Evolutionary conservation across 2,888 invertebrate genomes (phyloP).

Genomic region (Mellilla xanthometata): DNA sequence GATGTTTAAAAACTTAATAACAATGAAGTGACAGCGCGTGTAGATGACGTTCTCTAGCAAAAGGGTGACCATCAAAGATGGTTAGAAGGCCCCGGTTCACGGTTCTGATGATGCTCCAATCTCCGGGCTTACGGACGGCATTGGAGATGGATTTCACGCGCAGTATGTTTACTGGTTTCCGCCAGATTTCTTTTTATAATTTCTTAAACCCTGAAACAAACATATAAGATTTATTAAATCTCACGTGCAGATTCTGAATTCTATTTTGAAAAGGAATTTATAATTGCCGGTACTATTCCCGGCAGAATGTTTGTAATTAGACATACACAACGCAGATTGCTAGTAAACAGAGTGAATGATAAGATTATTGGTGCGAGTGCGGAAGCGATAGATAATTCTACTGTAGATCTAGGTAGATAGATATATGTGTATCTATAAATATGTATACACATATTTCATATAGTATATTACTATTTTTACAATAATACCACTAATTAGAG

Average conservation of each 20-base stretch:
- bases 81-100: constrained; percentile 52
- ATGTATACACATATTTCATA: no score
- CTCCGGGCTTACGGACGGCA: constrained; percentile 55
- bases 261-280: constrained; percentile 16
- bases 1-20: constrained; percentile 79
- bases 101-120: constrained; percentile 52
- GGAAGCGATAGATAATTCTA: not conserved
- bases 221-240: not conserved
- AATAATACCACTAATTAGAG: no score
- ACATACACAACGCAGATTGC: constrained; percentile 2
- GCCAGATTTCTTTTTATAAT: constrained; percentile 49
- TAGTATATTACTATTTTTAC: no score
- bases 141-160: constrained; percentile 50
- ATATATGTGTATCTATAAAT: no score
- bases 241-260: constrained; percentile 11
- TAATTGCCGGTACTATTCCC: constrained; percentile 8
- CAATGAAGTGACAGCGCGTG: constrained; percentile 81
- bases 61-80: constrained; percentile 73
- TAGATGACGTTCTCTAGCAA: constrained; percentile 71
- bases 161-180: constrained; percentile 47
- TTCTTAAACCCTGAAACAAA: constrained; percentile 73
- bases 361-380: not conserved
- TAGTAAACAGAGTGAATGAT: not conserved
- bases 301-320: constrained; percentile 4
- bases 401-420: no score